Percentiles rank a stretch among this genome's conserved stretches.
Evolutionary conservation across 2,113 vertebrate genomes (phyloP).

Genomic region (Cheilinus undulatus): DNA sequence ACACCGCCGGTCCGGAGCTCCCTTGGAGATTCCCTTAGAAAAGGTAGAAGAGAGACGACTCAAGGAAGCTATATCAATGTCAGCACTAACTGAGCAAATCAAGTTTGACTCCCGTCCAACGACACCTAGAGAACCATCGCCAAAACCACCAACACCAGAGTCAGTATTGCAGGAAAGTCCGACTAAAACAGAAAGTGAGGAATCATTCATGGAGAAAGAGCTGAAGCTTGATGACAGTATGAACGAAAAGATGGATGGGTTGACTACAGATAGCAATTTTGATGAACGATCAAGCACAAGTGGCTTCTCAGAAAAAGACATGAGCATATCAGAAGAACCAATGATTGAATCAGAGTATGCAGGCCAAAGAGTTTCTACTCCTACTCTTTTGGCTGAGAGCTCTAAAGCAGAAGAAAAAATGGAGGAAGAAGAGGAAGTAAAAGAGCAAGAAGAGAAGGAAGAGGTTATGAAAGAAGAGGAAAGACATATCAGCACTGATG

Average conservation of each 20-base stretch:
- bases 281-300: conserved; percentile 76
- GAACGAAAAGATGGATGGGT: conserved; percentile 69
- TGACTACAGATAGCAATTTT: conserved; percentile 70
- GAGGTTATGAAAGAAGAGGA: conserved; percentile 64
- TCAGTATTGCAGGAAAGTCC: conserved; percentile 63
- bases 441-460: conserved; percentile 53
- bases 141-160: conserved; percentile 70
- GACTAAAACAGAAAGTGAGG: conserved; percentile 69
- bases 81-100: conserved; percentile 86
- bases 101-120: conserved; percentile 84
- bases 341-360: conserved; percentile 68
- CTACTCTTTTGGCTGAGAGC: conserved; percentile 55
- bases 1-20: conserved; percentile 91
- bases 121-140: conserved; percentile 67
- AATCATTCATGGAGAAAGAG: conserved; percentile 71
- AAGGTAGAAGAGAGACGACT: conserved; percentile 86
- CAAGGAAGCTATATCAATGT: conserved; percentile 94
- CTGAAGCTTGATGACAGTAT: conserved; percentile 58
- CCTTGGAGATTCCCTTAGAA: conserved; percentile 93
- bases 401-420: conserved; percentile 68
- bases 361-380: conserved; percentile 59
- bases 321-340: conserved; percentile 79
- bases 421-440: conserved; percentile 60
- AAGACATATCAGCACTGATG: conserved; percentile 22
- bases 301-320: conserved; percentile 78